Evolutionary conservation across 2,113 vertebrate species (phyloP), one percentile per base, ranked within the genome.

Genomic region (Bungarus multicinctus): DNA sequence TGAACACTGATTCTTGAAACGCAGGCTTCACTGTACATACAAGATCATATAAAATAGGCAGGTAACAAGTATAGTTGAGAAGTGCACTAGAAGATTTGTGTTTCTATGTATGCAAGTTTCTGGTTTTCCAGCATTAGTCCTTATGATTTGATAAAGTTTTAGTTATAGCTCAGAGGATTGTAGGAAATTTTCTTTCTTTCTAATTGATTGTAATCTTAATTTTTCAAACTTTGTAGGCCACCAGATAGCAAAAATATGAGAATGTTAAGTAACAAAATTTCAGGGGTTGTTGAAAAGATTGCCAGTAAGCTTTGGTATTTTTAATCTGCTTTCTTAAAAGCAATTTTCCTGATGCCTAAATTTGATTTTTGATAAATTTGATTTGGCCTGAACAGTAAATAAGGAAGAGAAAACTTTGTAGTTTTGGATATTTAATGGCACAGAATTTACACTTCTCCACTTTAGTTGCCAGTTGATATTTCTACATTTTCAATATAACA

Each of bases 21-120:
- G 94, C 91, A 69, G 47, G 93, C 43, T 96, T 60, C 39, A 23
- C 93, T 96, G 30, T 94, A 45, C 87, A 54, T 95, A 94, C 97
- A 91, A 95, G 91, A 34, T 34, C 81, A 94, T 92, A 74, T 27
- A 85, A 89, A 89, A 85, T 58, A 34, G 43, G 43, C 81, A 23
- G 30, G n/a, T 90, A 86, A 81, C 45, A 90, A 89, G 25, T 45
- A 20, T 55, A 93, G 88, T 81, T 93, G 88, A 87, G 4, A 93
- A 60, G 54, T 53, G 87, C 20, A 43, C 50, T 45, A 18, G 11
- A 47, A n/a, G 45, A 18, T 57, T 60, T 52, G 60, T 93, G 88
- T 86, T 55, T 58, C 69, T 89, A 18, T 12, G 11, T 89, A 39
- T 12, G 27, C 3, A 43, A 45, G 43, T 12, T 89, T 25, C 43